Percentiles rank a stretch among this genome's conserved stretches.
Conservation (phyloP, 2,888 invertebrate species). For the Drosophila hamatofila region DNA sequence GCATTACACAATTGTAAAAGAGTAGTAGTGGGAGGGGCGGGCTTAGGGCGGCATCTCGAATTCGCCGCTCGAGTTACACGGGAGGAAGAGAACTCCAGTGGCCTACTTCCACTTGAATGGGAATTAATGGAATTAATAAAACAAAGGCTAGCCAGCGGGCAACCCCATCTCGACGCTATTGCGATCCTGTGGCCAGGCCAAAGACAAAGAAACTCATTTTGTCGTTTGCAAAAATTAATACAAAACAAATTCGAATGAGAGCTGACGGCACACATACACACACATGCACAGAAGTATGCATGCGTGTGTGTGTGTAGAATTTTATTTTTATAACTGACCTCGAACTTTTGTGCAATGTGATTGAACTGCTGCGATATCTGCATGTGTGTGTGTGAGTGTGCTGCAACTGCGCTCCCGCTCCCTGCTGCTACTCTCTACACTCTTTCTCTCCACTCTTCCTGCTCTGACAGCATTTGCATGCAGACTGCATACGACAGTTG, state of each 20-base stretch:
- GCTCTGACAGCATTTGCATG: constrained; percentile 69
- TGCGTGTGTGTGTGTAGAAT: constrained; percentile 26
- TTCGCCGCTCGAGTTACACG: constrained; percentile 62
- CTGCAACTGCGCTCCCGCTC: constrained; percentile 29
- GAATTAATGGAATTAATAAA: constrained; percentile 41
- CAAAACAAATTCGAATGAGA: constrained; percentile 62
- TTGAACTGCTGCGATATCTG: constrained; percentile 80
- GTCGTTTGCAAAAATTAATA: constrained; percentile 74
- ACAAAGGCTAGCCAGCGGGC: constrained; percentile 55
- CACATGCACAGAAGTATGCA: background rate
- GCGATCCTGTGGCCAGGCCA: constrained; percentile 53
- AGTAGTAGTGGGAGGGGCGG: constrained; percentile 20
- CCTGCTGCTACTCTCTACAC: constrained; percentile 8
- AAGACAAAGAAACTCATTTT: constrained; percentile 76
- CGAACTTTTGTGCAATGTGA: constrained; percentile 84
- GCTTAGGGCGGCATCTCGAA: constrained; percentile 28
- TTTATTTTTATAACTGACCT: constrained; percentile 82
- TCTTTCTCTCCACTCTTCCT: constrained; percentile 3
- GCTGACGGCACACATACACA: constrained; percentile 28
- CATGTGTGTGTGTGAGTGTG: constrained; percentile 36
- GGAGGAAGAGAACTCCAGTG: constrained; percentile 63
- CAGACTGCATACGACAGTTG: constrained; percentile 72
- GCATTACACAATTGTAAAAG: constrained; percentile 73
- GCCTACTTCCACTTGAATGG: constrained; percentile 78
- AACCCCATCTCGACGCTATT: constrained; percentile 35